A percentile compares a stretch with the other conserved stretches of the same genome.
These are phyloP conservation scores for Rhinatrema bivittatum DNA, from an alignment of 2,797 vertebrate genomes.

Conservation along the genomic window DNA sequence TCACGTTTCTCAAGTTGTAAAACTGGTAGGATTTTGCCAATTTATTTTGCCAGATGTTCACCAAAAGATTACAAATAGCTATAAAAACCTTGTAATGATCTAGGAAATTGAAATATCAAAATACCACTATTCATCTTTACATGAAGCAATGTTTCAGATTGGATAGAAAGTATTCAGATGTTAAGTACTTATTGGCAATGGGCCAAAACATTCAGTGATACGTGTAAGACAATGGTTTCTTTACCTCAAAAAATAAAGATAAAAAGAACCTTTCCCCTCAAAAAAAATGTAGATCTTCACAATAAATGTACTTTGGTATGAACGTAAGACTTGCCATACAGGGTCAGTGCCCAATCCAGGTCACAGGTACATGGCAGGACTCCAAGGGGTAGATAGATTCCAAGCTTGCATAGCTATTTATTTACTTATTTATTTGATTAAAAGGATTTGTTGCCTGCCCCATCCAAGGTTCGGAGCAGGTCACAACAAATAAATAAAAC, in stretches of 20 bases:
- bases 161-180: not conserved
- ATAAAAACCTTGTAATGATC: not conserved
- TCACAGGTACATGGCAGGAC: too few species aligned
- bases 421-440: too few species aligned
- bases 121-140: not conserved
- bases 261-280: too few species aligned
- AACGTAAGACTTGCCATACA: too few species aligned
- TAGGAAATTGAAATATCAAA: not conserved
- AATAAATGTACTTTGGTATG: too few species aligned
- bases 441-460: too few species aligned
- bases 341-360: too few species aligned
- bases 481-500: too few species aligned
- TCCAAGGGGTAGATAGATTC: too few species aligned
- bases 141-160: slow-evolving; percentile 1
- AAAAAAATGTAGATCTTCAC: too few species aligned
- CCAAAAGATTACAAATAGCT: slow-evolving; percentile 10
- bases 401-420: too few species aligned
- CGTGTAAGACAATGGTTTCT: not conserved
- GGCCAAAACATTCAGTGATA: not conserved
- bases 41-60: not conserved
- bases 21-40: not conserved
- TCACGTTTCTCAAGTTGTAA: slow-evolving; percentile 1
- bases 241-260: not conserved
- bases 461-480: too few species aligned
- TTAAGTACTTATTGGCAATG: not conserved